Base-by-base conservation (phyloP, 1,140 invertebrate species). In the Oreohelix idahoensis region DNA sequence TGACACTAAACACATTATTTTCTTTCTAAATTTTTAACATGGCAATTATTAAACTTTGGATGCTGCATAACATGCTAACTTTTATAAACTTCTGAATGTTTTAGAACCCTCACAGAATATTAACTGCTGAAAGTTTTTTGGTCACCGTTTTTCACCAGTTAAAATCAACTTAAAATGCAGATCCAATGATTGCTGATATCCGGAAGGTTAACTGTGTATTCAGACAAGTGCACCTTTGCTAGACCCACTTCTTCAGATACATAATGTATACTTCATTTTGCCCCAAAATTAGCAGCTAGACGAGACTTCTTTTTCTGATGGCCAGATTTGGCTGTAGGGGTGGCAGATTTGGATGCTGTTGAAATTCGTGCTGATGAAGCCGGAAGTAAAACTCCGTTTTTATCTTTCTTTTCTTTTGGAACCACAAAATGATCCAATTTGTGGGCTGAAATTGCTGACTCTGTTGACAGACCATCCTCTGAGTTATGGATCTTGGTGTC, bases 281-380 rank as follows among this genome's bases (percentile, higher is more conserved):
- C 5, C 0, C 36, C 32, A 80, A 80, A 80, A n/a, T 80, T 80
- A 35, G 79, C 79, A 20, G 79, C 79, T 15, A 80, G n/a, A n/a
- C 79, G 79, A 17, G 79, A 71, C 66, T 80, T 80, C 66, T 36
- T 71, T 66, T 80, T 80, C 66, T 80, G 66, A 36, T 38, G 36
- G 20, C 23, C 13, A n/a, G 77, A 39, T 38, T 66, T 69, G 35
- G 36, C n/a, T 39, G 51, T 8, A 4, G 29, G 53, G 20, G 77
- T 42, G 20, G 45, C 32, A 53, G 36, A 77, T 77, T 17, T 53
- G 0, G 29, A 13, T 20, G 71, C 26, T 8, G 36, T 10, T 42
- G 71, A 39, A 8, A 10, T 1, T 39, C 32, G 17, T 1, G 42
- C 10, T 36, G 75, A 53, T 23, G 26, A 53, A 23, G 11, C 45